Base-by-base conservation (phyloP, 1,140 invertebrate species). In the Dufourea novaeangliae region DNA sequence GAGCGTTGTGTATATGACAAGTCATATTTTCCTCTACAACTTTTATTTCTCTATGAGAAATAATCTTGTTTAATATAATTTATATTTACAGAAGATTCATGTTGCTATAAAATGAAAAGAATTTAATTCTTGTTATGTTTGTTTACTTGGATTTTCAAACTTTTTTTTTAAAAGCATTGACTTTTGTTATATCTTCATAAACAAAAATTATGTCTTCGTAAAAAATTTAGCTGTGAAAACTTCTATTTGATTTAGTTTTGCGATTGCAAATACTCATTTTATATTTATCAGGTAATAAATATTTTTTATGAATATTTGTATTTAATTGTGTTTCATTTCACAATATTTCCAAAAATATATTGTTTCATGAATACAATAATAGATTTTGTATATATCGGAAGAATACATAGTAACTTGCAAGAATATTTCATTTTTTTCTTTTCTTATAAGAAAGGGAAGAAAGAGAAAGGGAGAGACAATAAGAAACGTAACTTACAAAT, bases 31-130 rank as follows among this genome's bases (percentile, higher is more conserved):
- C 39, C 44, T 57, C 52, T 69, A 46, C 59, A 68, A 59, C 3
- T 76, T 69, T 69, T 69, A 76, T 69, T 76, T 69, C 54, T 76
- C 66, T 76, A 41, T 76, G 66, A 76, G 73, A 75, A 75, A 68
- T 62, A 41, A 62, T 62, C n/a, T 62, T 39, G 12, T 62, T 62
- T 62, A 39, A 25, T 75, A 46, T 68, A 56, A 29, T 68, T 75
- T 75, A 59, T 75, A 46, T 32, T 17, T 46, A 32, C 22, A 41
- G 69, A 39, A 3, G 34, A 37, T 59, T n/a, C 37, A 59, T 75
- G 57, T 68, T 44, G 54, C 50, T 52, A 57, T 56, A 37, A 32
- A 12, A 25, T 34, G 8, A 27, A 25, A 22, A 22, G 37, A 14
- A 25, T 52, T 62, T 50, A 37, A 50, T 20, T 54, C 20, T 67